Conservation (phyloP, 2,888 invertebrate genomes). For the Augochlorella aurata region DNA sequence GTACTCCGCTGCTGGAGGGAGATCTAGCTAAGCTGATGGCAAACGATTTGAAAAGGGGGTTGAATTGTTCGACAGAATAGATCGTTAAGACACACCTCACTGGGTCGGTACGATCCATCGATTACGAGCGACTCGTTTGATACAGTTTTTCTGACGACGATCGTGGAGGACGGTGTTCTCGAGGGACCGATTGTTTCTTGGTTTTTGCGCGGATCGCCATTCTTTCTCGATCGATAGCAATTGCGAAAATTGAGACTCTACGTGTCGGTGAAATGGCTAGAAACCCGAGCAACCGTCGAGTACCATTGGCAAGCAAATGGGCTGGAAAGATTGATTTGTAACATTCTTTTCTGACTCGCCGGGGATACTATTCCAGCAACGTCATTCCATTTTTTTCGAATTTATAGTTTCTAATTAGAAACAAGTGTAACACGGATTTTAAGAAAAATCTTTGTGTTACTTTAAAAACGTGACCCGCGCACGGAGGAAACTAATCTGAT, state of each 20-base stretch:
- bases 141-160: slow-evolving; percentile 16
- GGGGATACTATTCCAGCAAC: neutral
- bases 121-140: slow-evolving; percentile 54
- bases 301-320: neutral
- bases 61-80: slow-evolving; percentile 68
- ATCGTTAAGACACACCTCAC: slow-evolving; percentile 17
- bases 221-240: slow-evolving; percentile 10
- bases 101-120: slow-evolving; percentile 57
- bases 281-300: neutral
- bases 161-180: slow-evolving; percentile 4
- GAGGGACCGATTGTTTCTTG: slow-evolving; percentile 27
- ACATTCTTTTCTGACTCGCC: neutral
- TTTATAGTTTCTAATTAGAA: too few species aligned
- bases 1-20: slow-evolving; percentile 69
- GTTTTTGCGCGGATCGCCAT: slow-evolving; percentile 15
- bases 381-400: too few species aligned
- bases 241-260: neutral
- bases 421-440: too few species aligned
- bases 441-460: too few species aligned
- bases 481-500: too few species aligned
- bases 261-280: neutral
- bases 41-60: slow-evolving; percentile 73
- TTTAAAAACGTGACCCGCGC: too few species aligned
- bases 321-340: neutral
- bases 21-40: slow-evolving; percentile 67